phyloP scores from a whole-genome alignment of 2,888 invertebrate genomes.

The Zelleria hepariella region DNA sequence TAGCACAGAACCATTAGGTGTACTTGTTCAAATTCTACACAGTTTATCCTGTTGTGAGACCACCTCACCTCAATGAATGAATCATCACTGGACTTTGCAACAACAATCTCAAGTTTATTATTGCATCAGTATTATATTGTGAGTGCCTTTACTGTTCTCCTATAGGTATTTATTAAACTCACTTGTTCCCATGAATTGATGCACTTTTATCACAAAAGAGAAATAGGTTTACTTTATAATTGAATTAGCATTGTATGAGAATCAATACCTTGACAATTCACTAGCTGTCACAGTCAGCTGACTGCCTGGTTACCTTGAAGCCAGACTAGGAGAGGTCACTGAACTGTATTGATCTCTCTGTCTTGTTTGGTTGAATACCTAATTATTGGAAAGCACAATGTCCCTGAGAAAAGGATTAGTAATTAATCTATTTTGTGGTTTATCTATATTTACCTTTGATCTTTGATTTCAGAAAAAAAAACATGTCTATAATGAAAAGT shows the following conservation, averaged over 20 bases:
- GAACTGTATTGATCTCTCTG: neutral
- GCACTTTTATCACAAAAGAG: neutral
- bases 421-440: no score
- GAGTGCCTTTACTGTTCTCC: no score
- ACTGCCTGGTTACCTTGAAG: neutral
- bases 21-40: no score
- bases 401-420: no score
- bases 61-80: neutral
- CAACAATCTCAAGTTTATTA: neutral
- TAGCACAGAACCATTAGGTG: no score
- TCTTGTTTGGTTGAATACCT: neutral
- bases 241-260: constrained; percentile 22
- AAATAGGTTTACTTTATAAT: constrained; percentile 18
- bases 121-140: neutral
- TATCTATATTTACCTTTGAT: no score
- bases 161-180: no score
- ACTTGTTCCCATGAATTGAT: neutral
- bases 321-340: neutral
- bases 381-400: neutral
- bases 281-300: neutral
- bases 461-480: no score
- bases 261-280: constrained; percentile 20
- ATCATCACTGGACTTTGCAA: neutral
- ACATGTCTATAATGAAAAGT: no score
- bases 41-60: neutral